Conservation (phyloP, 2,113 vertebrate genomes). For the Elephantulus edwardii region DNA sequence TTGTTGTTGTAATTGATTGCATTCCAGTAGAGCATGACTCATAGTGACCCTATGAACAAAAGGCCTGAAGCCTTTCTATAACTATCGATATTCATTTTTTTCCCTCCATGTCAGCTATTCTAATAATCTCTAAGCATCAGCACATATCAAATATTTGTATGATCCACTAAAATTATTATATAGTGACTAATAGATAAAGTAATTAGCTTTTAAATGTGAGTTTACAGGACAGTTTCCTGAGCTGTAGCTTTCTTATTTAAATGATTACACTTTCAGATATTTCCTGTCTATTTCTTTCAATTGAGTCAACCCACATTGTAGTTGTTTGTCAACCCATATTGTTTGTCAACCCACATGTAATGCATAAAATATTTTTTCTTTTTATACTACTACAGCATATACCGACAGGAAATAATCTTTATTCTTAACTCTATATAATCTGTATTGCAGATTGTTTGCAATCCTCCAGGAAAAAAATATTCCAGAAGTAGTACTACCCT, state of each 20-base stretch:
- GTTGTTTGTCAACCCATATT: not conserved
- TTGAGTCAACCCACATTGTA: not conserved
- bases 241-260: slow-evolving; percentile 38
- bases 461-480: not conserved
- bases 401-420: slow-evolving; percentile 35
- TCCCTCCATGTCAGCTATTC: not conserved
- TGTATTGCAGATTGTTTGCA: not conserved
- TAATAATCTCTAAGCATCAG: not conserved
- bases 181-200: not conserved
- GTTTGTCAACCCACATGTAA: slow-evolving; percentile 5
- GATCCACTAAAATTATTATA: not conserved
- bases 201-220: not conserved
- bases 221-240: not conserved
- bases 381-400: slow-evolving; percentile 27
- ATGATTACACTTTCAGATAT: slow-evolving; percentile 30
- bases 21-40: no score
- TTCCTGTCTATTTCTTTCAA: slow-evolving; percentile 2
- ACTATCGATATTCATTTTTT: not conserved
- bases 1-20: no score
- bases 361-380: not conserved
- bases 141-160: no score
- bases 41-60: no score
- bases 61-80: no score
- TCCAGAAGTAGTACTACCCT: not conserved
- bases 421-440: not conserved